A percentile compares a stretch with the other conserved stretches of the same genome.
Conservation (phyloP, 23 tunicate species). For the Trididemnum miniatum region DNA sequence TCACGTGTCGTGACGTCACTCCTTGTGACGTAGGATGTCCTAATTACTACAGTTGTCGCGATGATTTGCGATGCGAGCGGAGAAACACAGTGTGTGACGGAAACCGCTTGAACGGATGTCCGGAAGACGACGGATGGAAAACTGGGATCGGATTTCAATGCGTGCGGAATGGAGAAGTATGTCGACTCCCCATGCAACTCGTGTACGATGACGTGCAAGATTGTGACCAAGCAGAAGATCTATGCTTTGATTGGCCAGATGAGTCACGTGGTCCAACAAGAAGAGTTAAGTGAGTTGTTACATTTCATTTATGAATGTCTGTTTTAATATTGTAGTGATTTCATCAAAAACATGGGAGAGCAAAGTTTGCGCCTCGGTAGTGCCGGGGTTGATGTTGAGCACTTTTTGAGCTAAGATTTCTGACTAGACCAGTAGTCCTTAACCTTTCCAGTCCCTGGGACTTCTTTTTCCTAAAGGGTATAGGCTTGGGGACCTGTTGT, state of each 20-base stretch:
- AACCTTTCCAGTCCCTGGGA: too few species aligned
- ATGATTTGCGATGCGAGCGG: not conserved
- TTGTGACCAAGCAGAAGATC: conserved; percentile 55
- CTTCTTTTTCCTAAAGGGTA: too few species aligned
- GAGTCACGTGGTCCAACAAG: too few species aligned
- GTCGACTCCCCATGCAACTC: conserved; percentile 60
- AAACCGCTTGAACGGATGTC: conserved; percentile 4
- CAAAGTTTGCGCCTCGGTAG: too few species aligned
- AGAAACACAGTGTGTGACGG: conserved; percentile 18
- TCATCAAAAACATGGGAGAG: not conserved
- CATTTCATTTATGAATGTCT: not conserved
- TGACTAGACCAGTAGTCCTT: too few species aligned
- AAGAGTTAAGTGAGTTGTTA: too few species aligned
- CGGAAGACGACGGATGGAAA: conserved; percentile 19
- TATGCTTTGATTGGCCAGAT: conserved; percentile 30
- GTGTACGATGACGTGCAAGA: conserved; percentile 49
- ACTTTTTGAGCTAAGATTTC: too few species aligned
- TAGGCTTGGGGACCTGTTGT: too few species aligned
- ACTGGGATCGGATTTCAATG: conserved; percentile 62
- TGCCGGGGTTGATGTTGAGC: too few species aligned
- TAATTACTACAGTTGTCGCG: conserved; percentile 10
- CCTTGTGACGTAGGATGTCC: conserved; percentile 29
- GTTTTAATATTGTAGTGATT: not conserved
- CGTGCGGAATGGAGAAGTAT: conserved; percentile 30
- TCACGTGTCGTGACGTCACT: not conserved